phyloP scores from a whole-genome alignment of 2,797 vertebrate species.

The Morelia viridis region DNA sequence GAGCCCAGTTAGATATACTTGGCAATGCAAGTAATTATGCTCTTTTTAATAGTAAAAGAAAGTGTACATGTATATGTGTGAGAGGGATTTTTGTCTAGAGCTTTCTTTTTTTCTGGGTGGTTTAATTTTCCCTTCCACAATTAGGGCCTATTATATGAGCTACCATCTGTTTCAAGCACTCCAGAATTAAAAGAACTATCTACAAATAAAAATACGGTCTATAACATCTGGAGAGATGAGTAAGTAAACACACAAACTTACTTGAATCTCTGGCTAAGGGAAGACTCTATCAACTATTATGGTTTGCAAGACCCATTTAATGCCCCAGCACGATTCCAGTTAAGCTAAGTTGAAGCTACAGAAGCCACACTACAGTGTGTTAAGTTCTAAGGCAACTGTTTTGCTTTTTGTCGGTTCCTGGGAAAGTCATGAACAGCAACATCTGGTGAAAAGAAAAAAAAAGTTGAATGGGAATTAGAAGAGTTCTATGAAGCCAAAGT shows the following conservation, averaged over 20 bases:
- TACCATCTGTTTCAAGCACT: conserved; percentile 31
- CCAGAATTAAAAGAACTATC: background rate
- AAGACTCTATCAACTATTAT: background rate
- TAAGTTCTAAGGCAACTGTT: conserved; percentile 56
- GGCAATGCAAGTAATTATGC: background rate
- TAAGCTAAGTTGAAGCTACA: conserved; percentile 21
- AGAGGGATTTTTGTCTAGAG: background rate
- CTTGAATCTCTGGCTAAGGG: background rate
- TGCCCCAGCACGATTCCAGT: conserved; percentile 37
- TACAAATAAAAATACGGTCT: background rate
- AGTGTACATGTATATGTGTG: background rate
- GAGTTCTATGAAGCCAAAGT: background rate
- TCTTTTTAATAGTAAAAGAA: background rate
- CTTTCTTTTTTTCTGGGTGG: background rate
- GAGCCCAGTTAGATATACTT: background rate
- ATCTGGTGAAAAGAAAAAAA: conserved; percentile 33
- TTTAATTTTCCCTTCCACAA: background rate
- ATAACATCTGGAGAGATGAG: background rate
- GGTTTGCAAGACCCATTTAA: background rate
- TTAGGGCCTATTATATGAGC: background rate
- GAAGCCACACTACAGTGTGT: conserved; percentile 47
- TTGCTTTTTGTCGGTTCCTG: background rate
- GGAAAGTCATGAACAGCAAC: conserved; percentile 46
- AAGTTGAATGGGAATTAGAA: background rate
- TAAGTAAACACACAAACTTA: background rate